Evolutionary conservation across 1,140 invertebrate species (phyloP).

Genomic region (Bactericera cockerelli): DNA sequence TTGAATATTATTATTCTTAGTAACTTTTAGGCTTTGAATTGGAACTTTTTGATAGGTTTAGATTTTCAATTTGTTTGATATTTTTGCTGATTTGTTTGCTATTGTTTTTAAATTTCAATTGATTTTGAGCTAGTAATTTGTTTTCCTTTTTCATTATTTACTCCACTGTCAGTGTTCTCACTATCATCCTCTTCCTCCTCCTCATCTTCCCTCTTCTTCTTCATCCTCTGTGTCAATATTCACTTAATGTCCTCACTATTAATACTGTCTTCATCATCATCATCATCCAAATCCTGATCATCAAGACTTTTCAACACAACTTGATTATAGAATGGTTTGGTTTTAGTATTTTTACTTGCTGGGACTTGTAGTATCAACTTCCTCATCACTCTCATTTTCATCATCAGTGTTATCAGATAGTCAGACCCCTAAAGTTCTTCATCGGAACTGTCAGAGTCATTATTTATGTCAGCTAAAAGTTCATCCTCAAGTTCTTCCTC

Average conservation of each 20-base stretch:
- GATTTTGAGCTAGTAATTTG: too few species aligned
- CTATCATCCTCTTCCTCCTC: not conserved
- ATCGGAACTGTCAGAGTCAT: not conserved
- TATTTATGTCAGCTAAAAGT: not conserved
- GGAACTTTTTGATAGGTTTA: too few species aligned
- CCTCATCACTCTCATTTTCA: not conserved
- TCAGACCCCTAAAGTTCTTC: not conserved
- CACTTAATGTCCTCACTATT: constrained; percentile 2
- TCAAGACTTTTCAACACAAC: constrained; percentile 1
- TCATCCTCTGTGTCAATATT: constrained; percentile 2
- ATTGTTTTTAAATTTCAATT: too few species aligned
- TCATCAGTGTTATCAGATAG: not conserved
- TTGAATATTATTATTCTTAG: too few species aligned
- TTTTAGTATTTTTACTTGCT: not conserved
- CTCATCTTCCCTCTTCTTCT: constrained; percentile 5
- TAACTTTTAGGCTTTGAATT: too few species aligned
- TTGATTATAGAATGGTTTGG: not conserved
- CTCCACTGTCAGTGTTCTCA: not conserved
- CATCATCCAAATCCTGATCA: too few species aligned
- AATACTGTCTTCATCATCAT: not conserved
- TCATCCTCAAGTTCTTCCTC: not conserved
- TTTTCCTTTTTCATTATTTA: too few species aligned
- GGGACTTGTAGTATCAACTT: not conserved
- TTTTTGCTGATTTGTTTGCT: too few species aligned
- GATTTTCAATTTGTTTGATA: too few species aligned